Base-by-base conservation (phyloP, 2,113 vertebrate species). In the Vombatus ursinus region DNA sequence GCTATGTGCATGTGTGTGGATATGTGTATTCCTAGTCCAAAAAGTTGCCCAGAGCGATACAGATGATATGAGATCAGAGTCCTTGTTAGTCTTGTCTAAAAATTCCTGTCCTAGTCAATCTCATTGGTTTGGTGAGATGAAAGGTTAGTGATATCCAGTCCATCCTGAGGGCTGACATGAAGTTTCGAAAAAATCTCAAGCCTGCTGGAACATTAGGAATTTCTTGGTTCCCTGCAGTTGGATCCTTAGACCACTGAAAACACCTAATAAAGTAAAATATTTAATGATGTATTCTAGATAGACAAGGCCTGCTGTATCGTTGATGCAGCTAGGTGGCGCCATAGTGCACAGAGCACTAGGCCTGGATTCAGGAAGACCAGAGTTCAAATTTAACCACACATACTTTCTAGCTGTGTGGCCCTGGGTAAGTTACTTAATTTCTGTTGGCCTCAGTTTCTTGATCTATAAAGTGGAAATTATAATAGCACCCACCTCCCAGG, bases 221-320 rank as follows among this genome's bases (percentile, higher is more conserved):
- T 89, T 91, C 50, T 92, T 95, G 91, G 49, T 90, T 95, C 93
- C 94, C 84, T 93, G 51, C n/a, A 28, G 37, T 9, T 53, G 47
- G n/a, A 31, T 52, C 7, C 52, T 50, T 47, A 26, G 89, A 93
- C 93, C 94, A 94, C n/a, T 96, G 48, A 7, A 61, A 92, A 52
- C 26, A 48, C 53, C 31, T 44, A 25, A 50, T 61, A 89, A 14
- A 77, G 19, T 50, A 9, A 61, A 92, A 54, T 37, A 54, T 50
- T 47, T 51, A 24, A 50, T 61, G 53, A 61, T 93, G 52, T 28
- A 23, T 54, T 94, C 50, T 93, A 93, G 94, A 95, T 52, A 96
- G 89, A 24, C 9, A 47, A 91, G 90, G 47, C 49, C 50, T 89
- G 96, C 95, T 92, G 94, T 90, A 61, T 90, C 90, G 91, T 84